A percentile compares a stretch with the other conserved stretches of the same genome.
Conservation (phyloP, 2,113 vertebrate species). For the Alethe castanea region DNA sequence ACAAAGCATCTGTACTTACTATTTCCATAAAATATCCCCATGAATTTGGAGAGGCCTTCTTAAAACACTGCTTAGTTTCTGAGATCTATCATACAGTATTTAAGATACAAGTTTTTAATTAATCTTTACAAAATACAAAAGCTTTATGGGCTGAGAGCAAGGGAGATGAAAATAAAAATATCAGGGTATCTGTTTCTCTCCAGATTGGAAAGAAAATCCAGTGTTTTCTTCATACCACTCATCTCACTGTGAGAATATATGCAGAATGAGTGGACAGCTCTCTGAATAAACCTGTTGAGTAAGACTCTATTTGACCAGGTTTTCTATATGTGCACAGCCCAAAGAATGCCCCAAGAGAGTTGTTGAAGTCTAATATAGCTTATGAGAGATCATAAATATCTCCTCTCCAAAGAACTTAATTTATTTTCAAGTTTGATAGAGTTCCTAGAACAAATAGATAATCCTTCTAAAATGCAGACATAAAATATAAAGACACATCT, state of each 20-base stretch:
- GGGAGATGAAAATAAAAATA: not conserved
- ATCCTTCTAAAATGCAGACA: not conserved
- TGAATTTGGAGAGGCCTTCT: not conserved
- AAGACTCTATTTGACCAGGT: not conserved
- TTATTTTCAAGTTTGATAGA: not conserved
- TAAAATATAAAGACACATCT: not conserved
- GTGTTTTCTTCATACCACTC: not conserved
- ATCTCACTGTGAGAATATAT: not conserved
- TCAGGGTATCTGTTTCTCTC: not conserved
- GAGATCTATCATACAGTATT: not conserved
- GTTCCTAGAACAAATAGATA: not conserved
- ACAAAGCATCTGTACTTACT: not conserved
- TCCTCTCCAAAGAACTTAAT: not conserved
- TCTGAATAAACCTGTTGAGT: not conserved
- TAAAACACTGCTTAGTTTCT: not conserved
- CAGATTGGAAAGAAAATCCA: not conserved
- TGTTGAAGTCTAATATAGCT: not conserved
- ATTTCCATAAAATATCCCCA: not conserved
- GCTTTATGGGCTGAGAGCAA: not conserved
- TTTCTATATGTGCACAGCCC: not conserved
- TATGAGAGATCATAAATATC: not conserved
- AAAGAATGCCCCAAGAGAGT: not conserved
- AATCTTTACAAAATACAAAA: not conserved
- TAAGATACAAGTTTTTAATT: not conserved
- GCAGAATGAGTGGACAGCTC: not conserved